Evolutionary conservation across 2,797 vertebrate species (phyloP).

Genomic region (Linurgus olivaceus): DNA sequence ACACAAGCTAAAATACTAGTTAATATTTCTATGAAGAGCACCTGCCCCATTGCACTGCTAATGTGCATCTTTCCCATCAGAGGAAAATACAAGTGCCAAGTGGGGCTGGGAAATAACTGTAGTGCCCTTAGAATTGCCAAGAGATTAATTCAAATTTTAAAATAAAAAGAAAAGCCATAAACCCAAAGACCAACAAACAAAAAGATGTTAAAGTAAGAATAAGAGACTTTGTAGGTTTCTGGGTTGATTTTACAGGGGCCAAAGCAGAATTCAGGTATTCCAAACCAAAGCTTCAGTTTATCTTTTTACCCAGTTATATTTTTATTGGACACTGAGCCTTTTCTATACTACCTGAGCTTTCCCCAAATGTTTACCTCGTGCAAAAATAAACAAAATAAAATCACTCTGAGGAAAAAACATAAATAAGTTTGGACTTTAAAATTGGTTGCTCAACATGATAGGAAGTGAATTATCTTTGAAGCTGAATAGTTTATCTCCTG

Average conservation of each 20-base stretch:
- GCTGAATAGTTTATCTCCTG: neutral
- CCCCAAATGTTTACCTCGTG: neutral
- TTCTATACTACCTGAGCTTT: neutral
- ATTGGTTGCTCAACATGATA: neutral
- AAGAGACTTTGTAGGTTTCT: neutral
- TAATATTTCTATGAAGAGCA: neutral
- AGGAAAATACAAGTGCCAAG: neutral
- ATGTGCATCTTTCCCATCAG: rapidly evolving
- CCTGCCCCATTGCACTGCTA: rapidly evolving
- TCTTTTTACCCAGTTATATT: neutral
- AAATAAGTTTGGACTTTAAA: neutral
- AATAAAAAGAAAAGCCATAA: neutral
- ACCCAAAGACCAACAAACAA: neutral
- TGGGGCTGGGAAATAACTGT: rapidly evolving
- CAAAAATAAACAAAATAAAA: neutral
- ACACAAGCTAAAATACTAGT: neutral
- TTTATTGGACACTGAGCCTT: neutral
- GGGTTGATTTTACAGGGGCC: neutral
- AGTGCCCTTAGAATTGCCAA: neutral
- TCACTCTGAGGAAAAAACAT: neutral
- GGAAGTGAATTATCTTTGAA: neutral
- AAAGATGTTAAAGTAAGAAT: neutral
- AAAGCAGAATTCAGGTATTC: neutral
- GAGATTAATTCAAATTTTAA: neutral
- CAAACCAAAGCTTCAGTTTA: neutral